Conservation (phyloP, 2,888 invertebrate species). For the Agrotis exclamationis region DNA sequence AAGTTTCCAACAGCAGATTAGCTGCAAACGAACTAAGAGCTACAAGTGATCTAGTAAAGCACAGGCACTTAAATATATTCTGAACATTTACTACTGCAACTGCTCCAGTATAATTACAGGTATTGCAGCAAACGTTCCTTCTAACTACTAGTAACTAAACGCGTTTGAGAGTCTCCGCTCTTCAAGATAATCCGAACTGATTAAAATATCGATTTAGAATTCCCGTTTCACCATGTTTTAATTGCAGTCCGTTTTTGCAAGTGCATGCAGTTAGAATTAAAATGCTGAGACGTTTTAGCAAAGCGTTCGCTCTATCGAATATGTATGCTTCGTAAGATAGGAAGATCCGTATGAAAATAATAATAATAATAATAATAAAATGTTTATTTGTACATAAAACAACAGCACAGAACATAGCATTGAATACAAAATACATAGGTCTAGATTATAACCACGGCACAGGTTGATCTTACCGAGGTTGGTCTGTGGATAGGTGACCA, state of each 20-base stretch:
- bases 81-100: slow-evolving; percentile 11
- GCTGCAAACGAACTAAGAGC: neutral
- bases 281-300: neutral
- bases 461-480: too few species aligned
- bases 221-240: slow-evolving; percentile 5
- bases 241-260: neutral
- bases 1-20: neutral
- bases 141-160: neutral
- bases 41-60: slow-evolving; percentile 19
- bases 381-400: too few species aligned
- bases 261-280: neutral
- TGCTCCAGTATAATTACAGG: slow-evolving; percentile 8
- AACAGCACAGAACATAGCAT: too few species aligned
- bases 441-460: too few species aligned
- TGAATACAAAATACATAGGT: too few species aligned
- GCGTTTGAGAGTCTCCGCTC: slow-evolving; percentile 13
- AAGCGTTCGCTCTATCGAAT: neutral
- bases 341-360: too few species aligned
- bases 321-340: neutral
- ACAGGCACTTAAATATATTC: slow-evolving; percentile 3
- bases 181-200: slow-evolving; percentile 5
- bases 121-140: slow-evolving; percentile 2
- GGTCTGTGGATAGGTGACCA: too few species aligned
- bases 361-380: too few species aligned
- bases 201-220: slow-evolving; percentile 18